Evolutionary conservation across 2,888 invertebrate species (phyloP).

Genomic region (Psylliodes chrysocephalus): DNA sequence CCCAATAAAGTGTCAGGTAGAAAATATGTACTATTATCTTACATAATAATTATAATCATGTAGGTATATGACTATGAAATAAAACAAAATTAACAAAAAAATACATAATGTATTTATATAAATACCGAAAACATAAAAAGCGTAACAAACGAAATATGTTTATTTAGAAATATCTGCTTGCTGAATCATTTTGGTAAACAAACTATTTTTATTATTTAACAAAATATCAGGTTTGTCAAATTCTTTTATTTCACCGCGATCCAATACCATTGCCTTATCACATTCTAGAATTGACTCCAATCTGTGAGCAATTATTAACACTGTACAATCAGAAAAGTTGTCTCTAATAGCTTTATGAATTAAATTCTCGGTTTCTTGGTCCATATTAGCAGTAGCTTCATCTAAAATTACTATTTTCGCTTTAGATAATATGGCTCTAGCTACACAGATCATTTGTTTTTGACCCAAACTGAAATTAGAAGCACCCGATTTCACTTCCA

Average conservation of each 20-base stretch:
- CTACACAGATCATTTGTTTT: conserved; percentile 68
- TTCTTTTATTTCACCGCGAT: conserved; percentile 62
- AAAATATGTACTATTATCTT: too few relatives aligned
- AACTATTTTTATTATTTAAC: conserved; percentile 68
- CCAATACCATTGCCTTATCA: conserved; percentile 66
- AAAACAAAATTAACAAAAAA: too few relatives aligned
- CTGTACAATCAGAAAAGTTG: conserved; percentile 66
- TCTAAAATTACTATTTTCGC: conserved; percentile 67
- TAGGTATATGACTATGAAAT: too few relatives aligned
- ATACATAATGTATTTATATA: too few relatives aligned
- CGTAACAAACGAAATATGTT: too few relatives aligned
- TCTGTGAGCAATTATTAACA: conserved; percentile 64
- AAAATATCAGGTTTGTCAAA: conserved; percentile 57
- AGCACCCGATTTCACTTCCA: conserved; percentile 36
- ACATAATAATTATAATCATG: too few relatives aligned
- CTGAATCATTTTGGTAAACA: conserved; percentile 72
- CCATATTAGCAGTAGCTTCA: conserved; percentile 69
- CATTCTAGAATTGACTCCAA: conserved; percentile 68
- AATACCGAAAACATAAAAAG: too few relatives aligned
- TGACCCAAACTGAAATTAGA: conserved; percentile 67
- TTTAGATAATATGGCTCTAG: conserved; percentile 66
- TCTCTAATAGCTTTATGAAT: conserved; percentile 67
- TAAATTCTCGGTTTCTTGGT: conserved; percentile 65
- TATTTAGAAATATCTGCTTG: too few relatives aligned
- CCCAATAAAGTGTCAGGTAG: too few relatives aligned